Conservation (phyloP, 2,888 invertebrate genomes). For the Nemapogon koenigi region DNA sequence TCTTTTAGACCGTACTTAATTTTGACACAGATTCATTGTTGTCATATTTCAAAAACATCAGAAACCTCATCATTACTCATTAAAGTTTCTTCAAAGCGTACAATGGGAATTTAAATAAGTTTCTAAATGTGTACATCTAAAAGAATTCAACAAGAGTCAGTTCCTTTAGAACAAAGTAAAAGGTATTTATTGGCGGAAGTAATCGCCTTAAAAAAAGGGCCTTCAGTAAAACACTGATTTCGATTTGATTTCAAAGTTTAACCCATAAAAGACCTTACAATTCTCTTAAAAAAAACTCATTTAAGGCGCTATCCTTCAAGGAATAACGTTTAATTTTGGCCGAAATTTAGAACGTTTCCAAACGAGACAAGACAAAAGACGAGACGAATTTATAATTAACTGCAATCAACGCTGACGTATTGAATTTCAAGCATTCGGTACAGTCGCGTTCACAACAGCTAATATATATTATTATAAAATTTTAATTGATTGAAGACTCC, state of each 20-base stretch:
- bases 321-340: conserved; percentile 10
- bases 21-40: too few species aligned
- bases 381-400: conserved; percentile 63
- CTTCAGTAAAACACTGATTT: conserved; percentile 44
- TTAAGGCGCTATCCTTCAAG: conserved; percentile 1
- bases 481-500: too few species aligned
- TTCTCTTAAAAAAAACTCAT: background rate
- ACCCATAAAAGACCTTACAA: conserved; percentile 38
- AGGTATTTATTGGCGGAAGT: conserved; percentile 50
- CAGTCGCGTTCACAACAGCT: conserved; percentile 28
- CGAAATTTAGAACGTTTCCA: conserved; percentile 21
- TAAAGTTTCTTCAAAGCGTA: conserved; percentile 1
- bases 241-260: conserved; percentile 49
- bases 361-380: conserved; percentile 54
- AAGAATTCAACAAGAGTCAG: conserved; percentile 1
- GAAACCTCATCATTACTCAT: conserved; percentile 7
- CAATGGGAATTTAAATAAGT: conserved; percentile 4
- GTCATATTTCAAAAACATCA: too few species aligned
- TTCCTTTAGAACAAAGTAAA: conserved; percentile 29
- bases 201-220: conserved; percentile 41
- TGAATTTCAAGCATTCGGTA: conserved; percentile 55
- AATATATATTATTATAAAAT: too few species aligned
- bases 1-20: too few species aligned
- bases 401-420: conserved; percentile 64
- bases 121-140: background rate